These are phyloP conservation scores for Tricholauxania praeusta DNA, from an alignment of 2,888 invertebrate genomes.

Conservation along the genomic window DNA sequence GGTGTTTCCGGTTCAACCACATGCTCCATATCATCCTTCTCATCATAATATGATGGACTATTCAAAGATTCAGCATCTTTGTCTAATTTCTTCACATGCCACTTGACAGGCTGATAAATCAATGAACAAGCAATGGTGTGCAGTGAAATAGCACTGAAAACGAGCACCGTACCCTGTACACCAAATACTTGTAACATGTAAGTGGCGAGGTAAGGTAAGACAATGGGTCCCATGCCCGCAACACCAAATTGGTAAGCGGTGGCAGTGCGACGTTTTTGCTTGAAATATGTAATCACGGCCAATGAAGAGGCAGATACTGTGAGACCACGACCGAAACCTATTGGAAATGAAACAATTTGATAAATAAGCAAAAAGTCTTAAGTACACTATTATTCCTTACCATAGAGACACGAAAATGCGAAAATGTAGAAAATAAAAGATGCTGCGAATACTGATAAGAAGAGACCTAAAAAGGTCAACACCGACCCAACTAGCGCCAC, in stretches of 20 bases:
- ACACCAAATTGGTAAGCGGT: constrained; percentile 80
- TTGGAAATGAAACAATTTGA: background rate
- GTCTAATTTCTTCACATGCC: constrained; percentile 74
- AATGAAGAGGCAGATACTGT: constrained; percentile 77
- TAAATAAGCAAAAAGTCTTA: background rate
- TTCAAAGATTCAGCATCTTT: constrained; percentile 53
- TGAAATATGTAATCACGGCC: constrained; percentile 81
- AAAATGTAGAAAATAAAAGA: constrained; percentile 75
- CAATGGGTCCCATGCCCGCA: constrained; percentile 79
- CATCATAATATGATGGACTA: constrained; percentile 65
- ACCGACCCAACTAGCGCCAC: constrained; percentile 75
- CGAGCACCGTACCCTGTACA: constrained; percentile 75
- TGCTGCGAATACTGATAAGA: constrained; percentile 74
- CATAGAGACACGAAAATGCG: constrained; percentile 75
- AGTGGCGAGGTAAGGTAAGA: constrained; percentile 80
- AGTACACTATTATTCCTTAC: constrained; percentile 65
- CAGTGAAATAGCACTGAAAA: constrained; percentile 76
- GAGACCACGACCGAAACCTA: constrained; percentile 68
- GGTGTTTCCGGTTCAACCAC: constrained; percentile 76
- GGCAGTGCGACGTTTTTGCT: constrained; percentile 76
- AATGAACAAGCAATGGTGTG: constrained; percentile 77
- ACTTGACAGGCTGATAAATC: constrained; percentile 80
- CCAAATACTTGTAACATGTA: constrained; percentile 73
- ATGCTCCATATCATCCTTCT: constrained; percentile 72
- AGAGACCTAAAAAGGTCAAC: constrained; percentile 72